phyloP scores from a whole-genome alignment of 2,113 vertebrate species.

The Psephotus haematonotus region DNA sequence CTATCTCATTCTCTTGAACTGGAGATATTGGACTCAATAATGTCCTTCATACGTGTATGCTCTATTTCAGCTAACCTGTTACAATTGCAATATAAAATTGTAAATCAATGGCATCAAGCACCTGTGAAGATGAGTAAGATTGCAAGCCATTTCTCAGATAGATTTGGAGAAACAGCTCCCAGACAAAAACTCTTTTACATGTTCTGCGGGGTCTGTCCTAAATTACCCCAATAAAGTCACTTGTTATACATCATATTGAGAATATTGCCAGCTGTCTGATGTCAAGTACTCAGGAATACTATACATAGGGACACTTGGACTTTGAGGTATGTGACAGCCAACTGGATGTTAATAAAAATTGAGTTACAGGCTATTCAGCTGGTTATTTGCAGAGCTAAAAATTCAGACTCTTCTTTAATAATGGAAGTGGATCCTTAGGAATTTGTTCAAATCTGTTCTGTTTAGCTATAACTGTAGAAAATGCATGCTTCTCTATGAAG shows the following conservation, averaged over 20 bases:
- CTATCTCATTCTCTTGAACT: slow-evolving; percentile 69
- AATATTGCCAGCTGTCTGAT: slow-evolving; percentile 59
- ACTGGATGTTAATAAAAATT: slow-evolving; percentile 54
- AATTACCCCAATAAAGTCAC: slow-evolving; percentile 65
- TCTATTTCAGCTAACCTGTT: slow-evolving; percentile 75
- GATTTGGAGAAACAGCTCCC: slow-evolving; percentile 66
- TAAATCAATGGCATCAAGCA: slow-evolving; percentile 71
- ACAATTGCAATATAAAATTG: slow-evolving; percentile 69
- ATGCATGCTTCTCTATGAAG: not conserved
- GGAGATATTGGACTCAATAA: slow-evolving; percentile 71
- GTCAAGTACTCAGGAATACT: slow-evolving; percentile 37
- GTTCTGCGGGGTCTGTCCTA: slow-evolving; percentile 58
- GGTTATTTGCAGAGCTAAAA: slow-evolving; percentile 46
- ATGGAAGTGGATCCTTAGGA: slow-evolving; percentile 6
- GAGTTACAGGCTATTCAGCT: slow-evolving; percentile 4
- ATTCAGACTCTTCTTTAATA: slow-evolving; percentile 25
- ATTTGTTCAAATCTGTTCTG: slow-evolving; percentile 19
- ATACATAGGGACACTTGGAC: slow-evolving; percentile 35
- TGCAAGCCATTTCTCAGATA: slow-evolving; percentile 65
- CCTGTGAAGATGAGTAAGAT: slow-evolving; percentile 68
- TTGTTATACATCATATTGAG: slow-evolving; percentile 58
- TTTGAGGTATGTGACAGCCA: slow-evolving; percentile 2
- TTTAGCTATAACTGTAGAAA: slow-evolving; percentile 19
- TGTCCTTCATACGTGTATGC: slow-evolving; percentile 65
- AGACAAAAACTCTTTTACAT: slow-evolving; percentile 60